Percentiles rank a stretch among this genome's conserved stretches.
phyloP scores from a whole-genome alignment of 2,113 vertebrate species.

The Sardina pilchardus region DNA sequence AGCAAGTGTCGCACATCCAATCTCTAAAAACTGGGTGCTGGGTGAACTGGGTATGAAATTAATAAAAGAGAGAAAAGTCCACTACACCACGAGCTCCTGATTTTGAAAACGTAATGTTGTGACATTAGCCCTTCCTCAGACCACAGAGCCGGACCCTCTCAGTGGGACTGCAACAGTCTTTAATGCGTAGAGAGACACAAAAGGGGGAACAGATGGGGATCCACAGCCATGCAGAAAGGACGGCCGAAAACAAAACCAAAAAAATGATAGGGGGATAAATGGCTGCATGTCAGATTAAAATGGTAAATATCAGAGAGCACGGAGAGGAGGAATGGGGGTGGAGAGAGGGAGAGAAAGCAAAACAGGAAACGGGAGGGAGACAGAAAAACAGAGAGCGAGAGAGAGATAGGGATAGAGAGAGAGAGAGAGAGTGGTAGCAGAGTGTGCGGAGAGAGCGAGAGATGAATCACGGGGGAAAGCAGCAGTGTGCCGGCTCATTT shows the following conservation, averaged over 20 bases:
- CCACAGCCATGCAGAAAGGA: background rate
- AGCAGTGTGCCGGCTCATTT: slow-evolving; percentile 40
- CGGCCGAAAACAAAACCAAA: no score
- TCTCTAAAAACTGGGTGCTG: no score
- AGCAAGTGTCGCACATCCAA: no score
- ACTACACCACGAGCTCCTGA: no score
- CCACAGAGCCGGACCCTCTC: background rate
- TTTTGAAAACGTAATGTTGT: no score
- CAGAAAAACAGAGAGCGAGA: background rate
- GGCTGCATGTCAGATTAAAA: background rate
- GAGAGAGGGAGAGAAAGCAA: slow-evolving; percentile 10
- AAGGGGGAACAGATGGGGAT: background rate
- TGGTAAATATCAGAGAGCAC: background rate
- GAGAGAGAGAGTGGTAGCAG: slow-evolving; percentile 17
- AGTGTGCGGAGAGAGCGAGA: slow-evolving; percentile 21
- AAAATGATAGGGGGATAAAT: background rate
- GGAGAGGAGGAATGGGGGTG: background rate
- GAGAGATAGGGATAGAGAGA: slow-evolving; percentile 25
- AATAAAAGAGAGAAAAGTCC: no score
- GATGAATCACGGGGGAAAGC: slow-evolving; percentile 40
- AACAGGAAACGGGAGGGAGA: background rate
- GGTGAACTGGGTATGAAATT: no score
- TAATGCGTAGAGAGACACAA: background rate
- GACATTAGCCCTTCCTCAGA: no score
- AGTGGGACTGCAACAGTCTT: background rate